These are phyloP conservation scores for Aphis gossypii DNA, from an alignment of 1,140 invertebrate species.

Conservation along the genomic window DNA sequence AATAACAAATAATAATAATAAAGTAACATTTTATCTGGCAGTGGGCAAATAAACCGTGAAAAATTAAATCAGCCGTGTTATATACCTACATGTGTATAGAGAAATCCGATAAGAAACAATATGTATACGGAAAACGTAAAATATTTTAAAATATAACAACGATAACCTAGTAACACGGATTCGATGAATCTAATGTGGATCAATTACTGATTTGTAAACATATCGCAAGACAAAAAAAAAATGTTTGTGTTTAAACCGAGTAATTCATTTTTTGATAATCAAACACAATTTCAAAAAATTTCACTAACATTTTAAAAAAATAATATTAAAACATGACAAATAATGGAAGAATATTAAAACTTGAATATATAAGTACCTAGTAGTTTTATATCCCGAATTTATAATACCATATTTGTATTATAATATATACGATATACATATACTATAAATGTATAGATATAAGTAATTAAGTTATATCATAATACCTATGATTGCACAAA, in stretches of 20 bases:
- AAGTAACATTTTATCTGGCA: not conserved
- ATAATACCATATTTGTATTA: too few species aligned
- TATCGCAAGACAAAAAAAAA: not conserved
- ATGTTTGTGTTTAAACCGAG: not conserved
- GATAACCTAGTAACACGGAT: constrained; percentile 49
- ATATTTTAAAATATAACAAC: not conserved
- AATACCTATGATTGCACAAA: not conserved
- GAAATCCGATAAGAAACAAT: constrained; percentile 30
- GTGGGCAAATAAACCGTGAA: constrained; percentile 38
- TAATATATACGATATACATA: too few species aligned
- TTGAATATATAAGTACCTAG: not conserved
- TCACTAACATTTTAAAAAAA: not conserved
- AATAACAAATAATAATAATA: not conserved
- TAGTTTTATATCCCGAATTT: too few species aligned
- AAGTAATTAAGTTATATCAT: not conserved
- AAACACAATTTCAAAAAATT: not conserved
- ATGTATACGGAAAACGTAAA: not conserved
- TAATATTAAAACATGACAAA: not conserved
- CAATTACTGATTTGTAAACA: not conserved
- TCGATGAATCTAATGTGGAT: not conserved
- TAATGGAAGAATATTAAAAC: not conserved
- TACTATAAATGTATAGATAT: too few species aligned
- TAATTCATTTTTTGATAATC: not conserved
- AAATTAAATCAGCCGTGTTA: constrained; percentile 25
- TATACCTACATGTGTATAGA: not conserved